Evolutionary conservation across 2,888 invertebrate species (phyloP).

Genomic region (Thecocarcelia acutangulata): DNA sequence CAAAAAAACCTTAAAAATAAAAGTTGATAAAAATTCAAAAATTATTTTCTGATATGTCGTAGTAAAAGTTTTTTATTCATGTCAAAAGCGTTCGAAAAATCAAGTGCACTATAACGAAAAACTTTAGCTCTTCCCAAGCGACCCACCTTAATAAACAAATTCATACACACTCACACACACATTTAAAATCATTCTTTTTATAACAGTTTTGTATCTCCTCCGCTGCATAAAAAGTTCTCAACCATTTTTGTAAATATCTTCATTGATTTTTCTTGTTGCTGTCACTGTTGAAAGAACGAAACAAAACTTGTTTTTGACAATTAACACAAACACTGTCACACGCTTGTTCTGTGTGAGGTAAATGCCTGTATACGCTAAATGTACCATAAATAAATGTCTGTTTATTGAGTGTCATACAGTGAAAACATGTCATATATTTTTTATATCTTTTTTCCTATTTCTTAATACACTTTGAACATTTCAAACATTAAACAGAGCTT

Average conservation of each 20-base stretch:
- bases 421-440: conserved; percentile 36
- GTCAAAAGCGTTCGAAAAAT: too few relatives aligned
- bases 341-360: not conserved
- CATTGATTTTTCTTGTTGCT: not conserved
- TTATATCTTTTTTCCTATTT: not conserved
- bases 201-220: not conserved
- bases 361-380: not conserved
- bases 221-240: conserved; percentile 1
- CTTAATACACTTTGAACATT: too few relatives aligned
- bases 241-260: not conserved
- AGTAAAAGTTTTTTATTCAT: too few relatives aligned
- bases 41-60: too few relatives aligned
- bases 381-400: conserved; percentile 15
- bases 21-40: too few relatives aligned
- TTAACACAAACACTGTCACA: conserved; percentile 20
- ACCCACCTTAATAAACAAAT: too few relatives aligned
- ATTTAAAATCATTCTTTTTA: too few relatives aligned
- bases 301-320: conserved; percentile 23
- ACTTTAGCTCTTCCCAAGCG: too few relatives aligned
- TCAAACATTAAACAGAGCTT: conserved; percentile 16
- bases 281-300: not conserved
- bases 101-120: too few relatives aligned
- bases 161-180: too few relatives aligned
- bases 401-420: conserved; percentile 18
- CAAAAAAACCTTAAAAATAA: too few relatives aligned